phyloP scores from a whole-genome alignment of 2,113 vertebrate species.

The Morone chrysops region DNA sequence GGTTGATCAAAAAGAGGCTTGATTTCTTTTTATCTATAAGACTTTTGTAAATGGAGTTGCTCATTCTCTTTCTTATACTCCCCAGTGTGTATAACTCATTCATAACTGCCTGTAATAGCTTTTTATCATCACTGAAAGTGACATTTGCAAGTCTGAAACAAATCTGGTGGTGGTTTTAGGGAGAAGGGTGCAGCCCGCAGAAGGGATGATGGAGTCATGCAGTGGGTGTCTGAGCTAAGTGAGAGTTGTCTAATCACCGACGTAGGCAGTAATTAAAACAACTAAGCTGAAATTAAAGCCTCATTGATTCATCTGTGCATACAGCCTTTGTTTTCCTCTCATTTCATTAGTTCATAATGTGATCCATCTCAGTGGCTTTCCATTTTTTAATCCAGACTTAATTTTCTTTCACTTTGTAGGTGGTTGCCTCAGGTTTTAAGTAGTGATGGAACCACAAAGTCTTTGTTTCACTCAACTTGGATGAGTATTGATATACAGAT shows the following conservation, averaged over 20 bases:
- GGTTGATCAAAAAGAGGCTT: slow-evolving; percentile 24
- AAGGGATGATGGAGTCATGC: slow-evolving; percentile 40
- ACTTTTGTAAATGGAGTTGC: slow-evolving; percentile 23
- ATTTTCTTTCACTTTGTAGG: slow-evolving; percentile 32
- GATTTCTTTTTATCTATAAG: slow-evolving; percentile 23
- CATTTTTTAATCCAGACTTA: slow-evolving; percentile 51
- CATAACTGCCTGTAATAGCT: slow-evolving; percentile 30
- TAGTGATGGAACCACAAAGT: slow-evolving; percentile 39
- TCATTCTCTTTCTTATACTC: slow-evolving; percentile 19
- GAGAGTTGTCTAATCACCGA: slow-evolving; percentile 70
- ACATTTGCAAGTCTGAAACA: slow-evolving; percentile 33
- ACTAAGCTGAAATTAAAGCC: slow-evolving; percentile 72
- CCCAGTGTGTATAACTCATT: slow-evolving; percentile 31
- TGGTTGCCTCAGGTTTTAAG: slow-evolving; percentile 20
- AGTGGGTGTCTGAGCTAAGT: slow-evolving; percentile 41
- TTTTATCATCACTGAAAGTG: slow-evolving; percentile 39
- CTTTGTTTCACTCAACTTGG: slow-evolving; percentile 50
- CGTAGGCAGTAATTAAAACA: slow-evolving; percentile 75
- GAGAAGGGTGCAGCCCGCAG: slow-evolving; percentile 5
- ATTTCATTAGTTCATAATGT: slow-evolving; percentile 68
- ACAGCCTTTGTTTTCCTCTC: slow-evolving; percentile 71
- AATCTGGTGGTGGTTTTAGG: slow-evolving; percentile 30
- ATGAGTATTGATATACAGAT: slow-evolving; percentile 76
- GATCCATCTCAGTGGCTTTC: slow-evolving; percentile 67
- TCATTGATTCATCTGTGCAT: slow-evolving; percentile 75